These are phyloP conservation scores for Chloroclysta siterata DNA, from an alignment of 2,888 invertebrate species.

Conservation along the genomic window DNA sequence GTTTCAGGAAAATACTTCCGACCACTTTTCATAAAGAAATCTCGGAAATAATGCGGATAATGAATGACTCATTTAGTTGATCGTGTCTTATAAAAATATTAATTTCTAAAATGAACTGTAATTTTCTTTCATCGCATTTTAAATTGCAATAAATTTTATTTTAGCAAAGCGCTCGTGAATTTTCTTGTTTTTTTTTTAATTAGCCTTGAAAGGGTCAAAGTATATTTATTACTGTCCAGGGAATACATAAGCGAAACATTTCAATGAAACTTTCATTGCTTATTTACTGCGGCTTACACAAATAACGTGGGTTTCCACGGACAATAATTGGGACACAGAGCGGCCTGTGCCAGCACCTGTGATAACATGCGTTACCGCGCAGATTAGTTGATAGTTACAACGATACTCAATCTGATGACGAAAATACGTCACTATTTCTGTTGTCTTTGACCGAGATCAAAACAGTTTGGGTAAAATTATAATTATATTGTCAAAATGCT, in stretches of 20 bases:
- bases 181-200: not conserved
- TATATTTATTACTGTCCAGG: not conserved
- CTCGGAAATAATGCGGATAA: not conserved
- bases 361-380: conserved; percentile 10
- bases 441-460: conserved; percentile 15
- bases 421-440: conserved; percentile 13
- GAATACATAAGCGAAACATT: not conserved
- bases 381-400: not conserved
- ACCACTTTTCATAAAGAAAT: not conserved
- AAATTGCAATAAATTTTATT: not conserved
- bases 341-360: conserved; percentile 14
- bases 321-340: conserved; percentile 18
- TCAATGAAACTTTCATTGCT: not conserved
- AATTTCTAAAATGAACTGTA: too few relatives aligned
- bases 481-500: not conserved
- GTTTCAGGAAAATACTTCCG: conserved; percentile 1
- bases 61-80: not conserved
- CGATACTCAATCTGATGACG: not conserved
- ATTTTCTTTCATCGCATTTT: not conserved
- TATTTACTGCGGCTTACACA: conserved; percentile 15
- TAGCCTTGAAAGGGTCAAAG: not conserved
- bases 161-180: not conserved
- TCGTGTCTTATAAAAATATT: too few relatives aligned
- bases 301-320: not conserved
- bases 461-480: not conserved